These are phyloP conservation scores for Podargus strigoides DNA, from an alignment of 2,797 vertebrate genomes.

Conservation along the genomic window DNA sequence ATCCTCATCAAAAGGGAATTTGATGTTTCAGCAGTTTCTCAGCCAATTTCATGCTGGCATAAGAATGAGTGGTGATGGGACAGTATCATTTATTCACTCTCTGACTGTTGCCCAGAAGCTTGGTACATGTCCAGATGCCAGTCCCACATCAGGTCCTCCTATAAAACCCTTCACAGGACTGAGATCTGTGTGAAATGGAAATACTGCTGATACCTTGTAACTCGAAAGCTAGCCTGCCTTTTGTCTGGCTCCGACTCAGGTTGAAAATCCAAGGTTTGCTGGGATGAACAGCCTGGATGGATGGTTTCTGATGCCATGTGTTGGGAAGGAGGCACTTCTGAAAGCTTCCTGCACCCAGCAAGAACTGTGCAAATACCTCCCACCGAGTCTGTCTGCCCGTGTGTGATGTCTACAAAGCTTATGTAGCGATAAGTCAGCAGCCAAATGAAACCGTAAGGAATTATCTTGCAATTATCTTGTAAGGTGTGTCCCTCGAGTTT, in stretches of 20 bases:
- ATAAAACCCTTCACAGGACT: not conserved
- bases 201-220: not conserved
- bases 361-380: not conserved
- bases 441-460: not conserved
- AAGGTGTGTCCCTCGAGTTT: not conserved
- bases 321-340: not conserved
- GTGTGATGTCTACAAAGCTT: not conserved
- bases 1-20: constrained; percentile 31
- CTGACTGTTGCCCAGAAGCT: constrained; percentile 18
- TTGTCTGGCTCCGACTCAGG: not conserved
- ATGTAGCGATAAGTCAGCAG: not conserved
- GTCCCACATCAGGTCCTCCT: not conserved
- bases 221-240: not conserved
- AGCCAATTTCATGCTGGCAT: constrained; percentile 30
- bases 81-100: constrained; percentile 20
- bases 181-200: not conserved
- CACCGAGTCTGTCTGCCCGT: not conserved
- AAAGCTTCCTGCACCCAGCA: not conserved
- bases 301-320: not conserved
- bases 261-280: not conserved
- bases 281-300: not conserved
- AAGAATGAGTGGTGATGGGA: constrained; percentile 9
- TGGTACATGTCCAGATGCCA: constrained; percentile 1
- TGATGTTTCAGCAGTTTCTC: constrained; percentile 48
- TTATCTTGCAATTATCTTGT: not conserved